A percentile compares a stretch with the other conserved stretches of the same genome.
Evolutionary conservation across 2,888 invertebrate species (phyloP).

Genomic region (Lomographa bimaculata): DNA sequence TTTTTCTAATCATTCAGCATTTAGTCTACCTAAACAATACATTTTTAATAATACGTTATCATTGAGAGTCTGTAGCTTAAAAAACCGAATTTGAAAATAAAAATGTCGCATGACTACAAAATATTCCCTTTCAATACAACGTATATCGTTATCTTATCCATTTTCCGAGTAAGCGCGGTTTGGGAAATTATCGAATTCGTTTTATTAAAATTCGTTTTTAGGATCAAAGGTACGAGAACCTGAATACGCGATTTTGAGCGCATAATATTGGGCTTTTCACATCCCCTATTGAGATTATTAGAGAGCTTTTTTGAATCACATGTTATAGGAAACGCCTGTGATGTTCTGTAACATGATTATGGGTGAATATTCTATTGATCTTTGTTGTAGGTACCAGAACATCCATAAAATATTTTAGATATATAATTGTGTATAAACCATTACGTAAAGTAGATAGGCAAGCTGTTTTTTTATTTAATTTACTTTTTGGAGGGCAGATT

Average conservation of each 20-base stretch:
- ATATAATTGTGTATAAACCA: too few relatives aligned
- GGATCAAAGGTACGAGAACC: constrained; percentile 39
- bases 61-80: too few relatives aligned
- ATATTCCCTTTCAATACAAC: constrained; percentile 20
- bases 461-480: too few relatives aligned
- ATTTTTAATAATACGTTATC: too few relatives aligned
- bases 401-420: too few relatives aligned
- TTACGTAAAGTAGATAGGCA: too few relatives aligned
- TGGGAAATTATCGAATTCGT: constrained; percentile 44
- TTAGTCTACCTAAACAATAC: too few relatives aligned
- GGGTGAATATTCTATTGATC: constrained; percentile 4
- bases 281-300: constrained; percentile 20
- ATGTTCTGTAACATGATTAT: constrained; percentile 11
- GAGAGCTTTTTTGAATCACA: constrained; percentile 19
- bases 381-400: too few relatives aligned
- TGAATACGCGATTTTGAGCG: constrained; percentile 23
- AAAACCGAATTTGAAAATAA: too few relatives aligned
- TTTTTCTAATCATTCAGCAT: too few relatives aligned
- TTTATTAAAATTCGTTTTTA: constrained; percentile 45
- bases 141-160: constrained; percentile 28
- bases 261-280: constrained; percentile 15
- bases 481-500: too few relatives aligned
- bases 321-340: constrained; percentile 3
- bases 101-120: constrained; percentile 10
- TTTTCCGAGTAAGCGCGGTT: constrained; percentile 28